Evolutionary conservation across 2,888 invertebrate genomes (phyloP), one percentile per base, ranked within the genome.

Genomic region (Andrena haemorrhoa): DNA sequence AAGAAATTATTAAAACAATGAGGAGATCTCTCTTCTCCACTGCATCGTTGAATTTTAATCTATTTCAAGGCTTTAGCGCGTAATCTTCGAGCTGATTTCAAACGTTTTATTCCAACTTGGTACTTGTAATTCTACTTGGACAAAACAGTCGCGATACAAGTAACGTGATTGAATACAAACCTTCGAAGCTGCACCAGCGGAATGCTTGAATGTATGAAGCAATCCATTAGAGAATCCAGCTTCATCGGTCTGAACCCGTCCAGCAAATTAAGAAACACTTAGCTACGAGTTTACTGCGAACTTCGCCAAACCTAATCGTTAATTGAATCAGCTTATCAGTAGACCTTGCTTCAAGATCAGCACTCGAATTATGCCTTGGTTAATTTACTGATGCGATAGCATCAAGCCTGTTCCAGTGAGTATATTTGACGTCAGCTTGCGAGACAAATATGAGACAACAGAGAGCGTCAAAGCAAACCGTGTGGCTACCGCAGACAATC

Each of bases 341-440:
- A 33, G 23, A 73, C 63, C 51, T 61, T 68, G 47, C 35, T 47
- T 53, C 10, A 68, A n/a, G 23, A 53, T 56, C 20, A n/a, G 51
- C 51, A 51, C 29, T 47, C 65, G 26, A 60, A 49, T 33, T 33
- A 65, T 47, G 41, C 35, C 53, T 51, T 29, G 41, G 64, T 60
- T 80, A 80, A 82, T 83, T 81, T n/a, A 35, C 61, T 26, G 70
- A 20, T 47, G 29, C 63, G 64, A 82, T 80, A 76, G 56, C 12
- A 73, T 73, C 60, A 58, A 61, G 73, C 47, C 69, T 73, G 61
- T 65, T 71, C 53, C 58, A 29, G 29, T 61, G 70, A 20, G 58
- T 66, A 69, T 81, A 81, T 76, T 73, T 81, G 81, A 60, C 35
- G 35, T 76, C 26, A 68, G 64, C 72, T 64, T 76, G 60, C 23